Evolutionary conservation across 92 coral and sea anemone genomes (phyloP).

Genomic region (Micromussa lordhowensis): DNA sequence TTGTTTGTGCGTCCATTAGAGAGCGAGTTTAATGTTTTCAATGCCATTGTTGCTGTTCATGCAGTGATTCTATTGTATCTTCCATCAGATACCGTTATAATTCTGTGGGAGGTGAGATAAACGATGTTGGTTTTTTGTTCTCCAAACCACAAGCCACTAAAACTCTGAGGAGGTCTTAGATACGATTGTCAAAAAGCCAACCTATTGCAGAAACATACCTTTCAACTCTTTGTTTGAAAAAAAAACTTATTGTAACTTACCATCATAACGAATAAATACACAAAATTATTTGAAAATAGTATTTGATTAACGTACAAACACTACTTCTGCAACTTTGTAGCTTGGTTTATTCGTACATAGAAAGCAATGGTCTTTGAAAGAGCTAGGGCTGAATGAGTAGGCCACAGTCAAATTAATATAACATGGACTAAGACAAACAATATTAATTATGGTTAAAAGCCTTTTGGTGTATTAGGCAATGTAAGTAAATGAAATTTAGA

Average conservation of each 20-base stretch:
- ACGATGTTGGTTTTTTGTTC: background rate
- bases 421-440: background rate
- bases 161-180: background rate
- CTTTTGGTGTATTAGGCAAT: background rate
- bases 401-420: background rate
- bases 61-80: background rate
- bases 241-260: background rate
- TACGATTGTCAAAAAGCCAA: background rate
- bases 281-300: background rate
- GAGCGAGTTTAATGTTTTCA: background rate
- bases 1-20: background rate
- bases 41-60: background rate
- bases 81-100: slow-evolving; percentile 6
- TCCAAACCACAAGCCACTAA: background rate
- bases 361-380: background rate
- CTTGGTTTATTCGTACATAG: background rate
- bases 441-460: background rate
- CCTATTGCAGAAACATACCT: background rate
- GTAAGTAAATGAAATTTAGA: background rate
- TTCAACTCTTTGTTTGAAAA: background rate
- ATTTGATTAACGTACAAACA: background rate
- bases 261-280: background rate
- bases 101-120: slow-evolving; percentile 3
- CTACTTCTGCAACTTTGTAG: background rate
- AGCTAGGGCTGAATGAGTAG: background rate